A percentile compares a stretch with the other conserved stretches of the same genome.
Conservation (phyloP, 2,888 invertebrate genomes). For the Cephus runcator region DNA sequence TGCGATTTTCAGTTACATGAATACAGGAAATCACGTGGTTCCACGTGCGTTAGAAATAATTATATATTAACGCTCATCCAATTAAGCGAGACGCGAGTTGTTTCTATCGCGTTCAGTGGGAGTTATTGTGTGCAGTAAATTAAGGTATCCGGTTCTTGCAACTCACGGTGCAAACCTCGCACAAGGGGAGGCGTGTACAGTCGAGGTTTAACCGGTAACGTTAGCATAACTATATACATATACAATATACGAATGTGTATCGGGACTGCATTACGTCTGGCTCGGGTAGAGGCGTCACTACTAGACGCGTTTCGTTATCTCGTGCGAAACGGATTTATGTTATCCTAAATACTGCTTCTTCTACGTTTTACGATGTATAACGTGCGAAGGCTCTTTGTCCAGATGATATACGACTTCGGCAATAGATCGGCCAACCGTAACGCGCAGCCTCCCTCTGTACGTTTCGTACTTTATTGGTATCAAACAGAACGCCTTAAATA, state of each 20-base stretch:
- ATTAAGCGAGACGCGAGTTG: slow-evolving; percentile 20
- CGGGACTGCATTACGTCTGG: not conserved
- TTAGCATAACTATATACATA: not conserved
- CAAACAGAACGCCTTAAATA: not conserved
- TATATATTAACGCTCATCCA: slow-evolving; percentile 17
- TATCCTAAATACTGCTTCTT: slow-evolving; percentile 43
- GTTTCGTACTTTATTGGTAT: not conserved
- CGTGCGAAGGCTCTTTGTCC: slow-evolving; percentile 31
- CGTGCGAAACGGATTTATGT: slow-evolving; percentile 46
- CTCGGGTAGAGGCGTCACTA: not conserved
- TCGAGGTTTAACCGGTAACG: slow-evolving; percentile 10
- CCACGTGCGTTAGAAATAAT: slow-evolving; percentile 22
- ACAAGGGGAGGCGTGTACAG: slow-evolving; percentile 1
- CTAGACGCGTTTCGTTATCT: slow-evolving; percentile 3
- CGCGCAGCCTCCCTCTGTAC: not conserved
- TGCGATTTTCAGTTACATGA: not conserved
- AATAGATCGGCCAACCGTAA: slow-evolving; percentile 20
- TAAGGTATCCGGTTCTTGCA: slow-evolving; percentile 29
- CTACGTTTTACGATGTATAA: slow-evolving; percentile 40
- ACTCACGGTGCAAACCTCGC: slow-evolving; percentile 15
- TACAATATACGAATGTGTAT: not conserved
- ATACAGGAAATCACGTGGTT: not conserved
- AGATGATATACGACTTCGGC: slow-evolving; percentile 43
- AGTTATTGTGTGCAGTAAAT: slow-evolving; percentile 19
- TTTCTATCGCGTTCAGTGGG: slow-evolving; percentile 14